phyloP scores from a whole-genome alignment of 1,140 invertebrate species.

The Listronotus bonariensis region DNA sequence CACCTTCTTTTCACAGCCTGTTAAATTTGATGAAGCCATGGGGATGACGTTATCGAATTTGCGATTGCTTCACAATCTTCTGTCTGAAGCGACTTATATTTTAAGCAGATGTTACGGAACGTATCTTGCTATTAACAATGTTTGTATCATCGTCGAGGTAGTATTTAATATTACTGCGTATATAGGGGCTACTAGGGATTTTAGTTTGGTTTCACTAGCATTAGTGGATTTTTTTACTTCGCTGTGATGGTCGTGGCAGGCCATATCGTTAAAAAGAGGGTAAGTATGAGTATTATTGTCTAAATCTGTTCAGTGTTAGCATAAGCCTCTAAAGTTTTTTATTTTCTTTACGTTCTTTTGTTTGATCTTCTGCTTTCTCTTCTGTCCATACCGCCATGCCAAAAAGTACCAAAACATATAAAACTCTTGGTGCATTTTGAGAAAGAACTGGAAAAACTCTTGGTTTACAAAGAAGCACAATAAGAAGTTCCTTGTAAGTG shows the following conservation, averaged over 20 bases:
- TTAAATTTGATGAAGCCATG: conserved; percentile 7
- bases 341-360: conserved; percentile 2
- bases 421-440: conserved; percentile 13
- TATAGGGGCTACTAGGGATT: neutral
- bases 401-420: neutral
- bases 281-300: neutral
- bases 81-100: conserved; percentile 22
- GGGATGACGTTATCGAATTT: conserved; percentile 10
- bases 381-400: conserved; percentile 5
- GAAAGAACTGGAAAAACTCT: neutral
- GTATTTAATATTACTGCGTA: conserved; percentile 12
- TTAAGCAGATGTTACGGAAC: conserved; percentile 32
- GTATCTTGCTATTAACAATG: conserved; percentile 31
- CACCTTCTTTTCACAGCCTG: neutral
- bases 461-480: neutral
- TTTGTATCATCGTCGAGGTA: conserved; percentile 21
- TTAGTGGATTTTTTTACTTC: neutral
- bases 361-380: conserved; percentile 6
- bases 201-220: conserved; percentile 1
- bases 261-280: neutral
- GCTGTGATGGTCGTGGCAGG: neutral
- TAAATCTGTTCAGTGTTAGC: too few species aligned
- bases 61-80: conserved; percentile 33
- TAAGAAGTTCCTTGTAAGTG: neutral
- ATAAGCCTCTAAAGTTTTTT: neutral